These are phyloP conservation scores for Drosophila arizonae DNA, from an alignment of 1,140 invertebrate genomes.

Conservation along the genomic window DNA sequence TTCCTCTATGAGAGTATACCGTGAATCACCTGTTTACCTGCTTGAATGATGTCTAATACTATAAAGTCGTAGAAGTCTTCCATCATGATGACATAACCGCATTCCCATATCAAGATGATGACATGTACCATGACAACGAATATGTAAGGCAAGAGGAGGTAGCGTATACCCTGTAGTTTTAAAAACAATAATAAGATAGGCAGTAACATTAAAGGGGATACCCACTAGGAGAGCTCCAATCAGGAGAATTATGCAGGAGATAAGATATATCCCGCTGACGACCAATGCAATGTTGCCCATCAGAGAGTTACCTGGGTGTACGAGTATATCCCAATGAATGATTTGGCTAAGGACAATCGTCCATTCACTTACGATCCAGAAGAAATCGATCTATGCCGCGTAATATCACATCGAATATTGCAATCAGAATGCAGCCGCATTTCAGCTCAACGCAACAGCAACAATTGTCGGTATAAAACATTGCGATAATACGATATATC, in stretches of 20 bases:
- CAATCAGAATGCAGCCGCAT: conserved; percentile 61
- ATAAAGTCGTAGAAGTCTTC: conserved; percentile 52
- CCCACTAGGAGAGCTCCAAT: conserved; percentile 53
- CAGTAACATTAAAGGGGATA: background rate
- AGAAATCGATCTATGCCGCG: conserved; percentile 55
- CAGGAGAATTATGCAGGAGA: conserved; percentile 47
- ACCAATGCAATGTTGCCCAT: conserved; percentile 38
- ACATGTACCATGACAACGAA: conserved; percentile 41
- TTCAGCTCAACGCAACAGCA: conserved; percentile 58
- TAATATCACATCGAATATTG: conserved; percentile 55
- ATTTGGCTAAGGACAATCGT: background rate
- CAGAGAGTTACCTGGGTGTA: conserved; percentile 31
- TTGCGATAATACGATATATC: conserved; percentile 8
- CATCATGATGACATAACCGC: conserved; percentile 21
- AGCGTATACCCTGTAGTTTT: conserved; percentile 20
- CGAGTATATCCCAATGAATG: background rate
- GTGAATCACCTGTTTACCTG: conserved; percentile 18
- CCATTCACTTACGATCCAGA: conserved; percentile 56
- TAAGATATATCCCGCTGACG: conserved; percentile 53
- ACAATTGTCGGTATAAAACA: conserved; percentile 61
- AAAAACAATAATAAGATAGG: background rate
- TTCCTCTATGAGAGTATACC: background rate
- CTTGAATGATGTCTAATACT: conserved; percentile 50
- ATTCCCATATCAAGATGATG: conserved; percentile 36
- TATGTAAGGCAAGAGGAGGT: conserved; percentile 52